phyloP scores from a whole-genome alignment of 53 echinoderm and acorn worm genomes.

The Glandiceps talaboti region DNA sequence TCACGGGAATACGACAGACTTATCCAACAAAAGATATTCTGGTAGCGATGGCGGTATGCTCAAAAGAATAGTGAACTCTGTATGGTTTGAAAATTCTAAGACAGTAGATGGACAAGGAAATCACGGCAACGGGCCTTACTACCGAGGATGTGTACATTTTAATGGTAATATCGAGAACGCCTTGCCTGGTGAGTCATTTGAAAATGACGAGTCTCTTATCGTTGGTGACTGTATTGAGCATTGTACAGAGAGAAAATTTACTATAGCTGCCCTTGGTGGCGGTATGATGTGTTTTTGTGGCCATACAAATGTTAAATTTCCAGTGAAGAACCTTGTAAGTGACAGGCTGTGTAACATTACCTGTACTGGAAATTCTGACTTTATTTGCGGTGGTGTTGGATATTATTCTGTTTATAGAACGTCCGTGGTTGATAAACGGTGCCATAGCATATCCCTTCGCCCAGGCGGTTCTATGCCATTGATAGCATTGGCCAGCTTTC shows the following conservation, averaged over 20 bases:
- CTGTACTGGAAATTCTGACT: constrained; percentile 43
- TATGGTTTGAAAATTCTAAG: too few species aligned
- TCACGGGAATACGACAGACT: too few species aligned
- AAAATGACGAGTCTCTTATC: not conserved
- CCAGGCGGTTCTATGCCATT: constrained; percentile 37
- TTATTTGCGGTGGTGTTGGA: constrained; percentile 53
- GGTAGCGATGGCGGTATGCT: too few species aligned
- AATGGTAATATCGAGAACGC: not conserved
- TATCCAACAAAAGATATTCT: too few species aligned
- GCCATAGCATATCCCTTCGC: constrained; percentile 30
- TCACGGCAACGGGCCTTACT: too few species aligned
- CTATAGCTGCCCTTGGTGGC: not conserved
- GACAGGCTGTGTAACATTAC: constrained; percentile 40
- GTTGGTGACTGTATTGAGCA: not conserved
- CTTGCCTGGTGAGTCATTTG: not conserved
- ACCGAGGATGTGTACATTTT: not conserved
- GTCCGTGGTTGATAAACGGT: constrained; percentile 47
- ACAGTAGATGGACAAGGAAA: too few species aligned
- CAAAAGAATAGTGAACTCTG: too few species aligned
- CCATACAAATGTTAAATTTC: not conserved
- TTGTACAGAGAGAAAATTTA: not conserved
- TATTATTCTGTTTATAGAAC: constrained; percentile 81
- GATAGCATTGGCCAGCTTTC: constrained; percentile 84
- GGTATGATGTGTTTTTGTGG: not conserved
- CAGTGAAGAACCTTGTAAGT: not conserved